Percentiles rank a stretch among this genome's conserved stretches.
These are phyloP conservation scores for Opisthograptis luteolata DNA, from an alignment of 2,888 invertebrate genomes.

Conservation along the genomic window DNA sequence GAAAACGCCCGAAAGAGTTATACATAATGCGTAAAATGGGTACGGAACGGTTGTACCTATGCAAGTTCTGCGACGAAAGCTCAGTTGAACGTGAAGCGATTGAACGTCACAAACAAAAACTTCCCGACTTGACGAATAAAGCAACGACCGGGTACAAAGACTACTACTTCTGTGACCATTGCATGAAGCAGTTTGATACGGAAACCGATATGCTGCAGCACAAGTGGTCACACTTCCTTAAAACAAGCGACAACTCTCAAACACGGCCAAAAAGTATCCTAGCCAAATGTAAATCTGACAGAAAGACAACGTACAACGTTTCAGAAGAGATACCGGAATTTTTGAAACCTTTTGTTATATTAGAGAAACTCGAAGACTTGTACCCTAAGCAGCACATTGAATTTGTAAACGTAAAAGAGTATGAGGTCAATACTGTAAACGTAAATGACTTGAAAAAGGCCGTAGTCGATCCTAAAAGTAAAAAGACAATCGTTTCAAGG, in stretches of 20 bases:
- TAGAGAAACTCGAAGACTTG: conserved; percentile 49
- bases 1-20: conserved; percentile 47
- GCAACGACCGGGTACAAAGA: conserved; percentile 66
- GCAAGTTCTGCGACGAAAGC: conserved; percentile 68
- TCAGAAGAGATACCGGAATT: conserved; percentile 55
- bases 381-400: conserved; percentile 16
- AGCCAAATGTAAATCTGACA: conserved; percentile 23
- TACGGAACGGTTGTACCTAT: conserved; percentile 56
- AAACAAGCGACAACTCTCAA: conserved; percentile 55
- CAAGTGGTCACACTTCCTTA: conserved; percentile 71
- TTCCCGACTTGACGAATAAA: conserved; percentile 64
- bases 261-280: conserved; percentile 35
- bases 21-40: conserved; percentile 55
- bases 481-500: conserved; percentile 62
- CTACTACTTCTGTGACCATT: conserved; percentile 70
- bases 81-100: conserved; percentile 57
- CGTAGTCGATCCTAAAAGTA: conserved; percentile 53
- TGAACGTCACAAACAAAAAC: conserved; percentile 52
- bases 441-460: conserved; percentile 44
- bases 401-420: conserved; percentile 9
- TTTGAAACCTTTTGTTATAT: conserved; percentile 55
- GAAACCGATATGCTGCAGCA: conserved; percentile 70
- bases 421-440: not conserved
- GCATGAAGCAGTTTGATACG: conserved; percentile 60
- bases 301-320: conserved; percentile 49